Percentiles rank a stretch among this genome's conserved stretches.
phyloP scores from a whole-genome alignment of 1,140 invertebrate species.

The Apis cerana region DNA sequence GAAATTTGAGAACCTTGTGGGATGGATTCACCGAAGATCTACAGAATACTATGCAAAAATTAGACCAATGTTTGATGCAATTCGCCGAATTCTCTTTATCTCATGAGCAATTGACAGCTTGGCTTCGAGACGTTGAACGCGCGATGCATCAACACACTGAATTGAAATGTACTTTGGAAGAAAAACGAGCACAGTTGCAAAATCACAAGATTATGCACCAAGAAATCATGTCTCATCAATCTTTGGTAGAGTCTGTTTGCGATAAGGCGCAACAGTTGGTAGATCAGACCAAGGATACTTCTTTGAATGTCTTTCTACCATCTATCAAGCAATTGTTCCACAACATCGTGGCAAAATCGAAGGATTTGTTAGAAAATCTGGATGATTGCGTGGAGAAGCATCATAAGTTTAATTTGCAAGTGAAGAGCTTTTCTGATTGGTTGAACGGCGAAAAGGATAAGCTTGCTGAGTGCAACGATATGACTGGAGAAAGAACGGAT shows the following conservation, averaged over 20 bases:
- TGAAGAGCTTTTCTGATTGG: slow-evolving; percentile 90
- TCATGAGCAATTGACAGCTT: slow-evolving; percentile 95
- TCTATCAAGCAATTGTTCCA: slow-evolving; percentile 95
- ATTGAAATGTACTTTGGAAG: slow-evolving; percentile 94
- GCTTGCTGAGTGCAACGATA: slow-evolving; percentile 88
- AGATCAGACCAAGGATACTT: slow-evolving; percentile 93
- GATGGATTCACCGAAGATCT: slow-evolving; percentile 93
- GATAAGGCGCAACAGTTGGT: slow-evolving; percentile 95
- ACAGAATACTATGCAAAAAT: slow-evolving; percentile 88
- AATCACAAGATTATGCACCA: slow-evolving; percentile 97
- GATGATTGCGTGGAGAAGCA: slow-evolving; percentile 94
- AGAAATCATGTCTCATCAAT: slow-evolving; percentile 96
- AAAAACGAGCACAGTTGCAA: slow-evolving; percentile 96
- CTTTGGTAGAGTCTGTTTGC: slow-evolving; percentile 93
- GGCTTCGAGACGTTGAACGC: slow-evolving; percentile 94
- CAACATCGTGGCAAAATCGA: slow-evolving; percentile 93
- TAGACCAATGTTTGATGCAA: slow-evolving; percentile 94
- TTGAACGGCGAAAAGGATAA: slow-evolving; percentile 89
- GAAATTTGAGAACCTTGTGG: slow-evolving; percentile 91
- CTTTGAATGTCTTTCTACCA: slow-evolving; percentile 91
- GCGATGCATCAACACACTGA: slow-evolving; percentile 96
- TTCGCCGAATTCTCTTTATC: slow-evolving; percentile 93
- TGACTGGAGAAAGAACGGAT: slow-evolving; percentile 90
- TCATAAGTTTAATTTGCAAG: slow-evolving; percentile 87
- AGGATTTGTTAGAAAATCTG: slow-evolving; percentile 91